A percentile compares a stretch with the other conserved stretches of the same genome.
phyloP scores from a whole-genome alignment of 2,797 vertebrate genomes.

The Cossypha dichroa region DNA sequence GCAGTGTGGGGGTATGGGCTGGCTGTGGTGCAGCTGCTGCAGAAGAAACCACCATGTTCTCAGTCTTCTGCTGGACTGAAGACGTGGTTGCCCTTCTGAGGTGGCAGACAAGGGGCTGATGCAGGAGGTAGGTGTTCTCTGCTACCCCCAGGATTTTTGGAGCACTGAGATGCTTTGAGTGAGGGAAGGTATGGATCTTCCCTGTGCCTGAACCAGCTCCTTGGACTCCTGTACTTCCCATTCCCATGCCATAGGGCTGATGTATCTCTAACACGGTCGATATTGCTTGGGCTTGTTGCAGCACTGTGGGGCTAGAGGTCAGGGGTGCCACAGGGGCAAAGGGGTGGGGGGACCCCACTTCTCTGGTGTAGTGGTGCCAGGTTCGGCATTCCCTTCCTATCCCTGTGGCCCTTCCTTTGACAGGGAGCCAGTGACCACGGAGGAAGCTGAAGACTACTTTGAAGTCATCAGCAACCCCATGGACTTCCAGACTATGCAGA shows the following conservation, averaged over 20 bases:
- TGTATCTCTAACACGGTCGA: rapidly evolving
- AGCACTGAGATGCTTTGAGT: background rate
- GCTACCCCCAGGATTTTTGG: background rate
- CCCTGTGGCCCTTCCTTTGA: background rate
- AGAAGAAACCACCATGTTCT: background rate
- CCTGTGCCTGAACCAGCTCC: background rate
- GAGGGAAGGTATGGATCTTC: background rate
- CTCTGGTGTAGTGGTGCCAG: background rate
- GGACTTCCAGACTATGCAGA: slow-evolving; percentile 96
- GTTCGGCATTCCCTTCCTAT: background rate
- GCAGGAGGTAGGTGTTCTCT: background rate
- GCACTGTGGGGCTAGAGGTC: rapidly evolving
- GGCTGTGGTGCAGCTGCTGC: background rate
- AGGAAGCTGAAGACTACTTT: slow-evolving; percentile 92
- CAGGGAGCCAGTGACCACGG: slow-evolving; percentile 92
- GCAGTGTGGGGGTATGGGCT: background rate
- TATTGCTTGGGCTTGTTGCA: background rate
- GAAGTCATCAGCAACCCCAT: slow-evolving; percentile 92
- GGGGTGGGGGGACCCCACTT: background rate
- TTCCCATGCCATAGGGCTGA: rapidly evolving
- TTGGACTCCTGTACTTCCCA: background rate
- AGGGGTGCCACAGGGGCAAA: background rate
- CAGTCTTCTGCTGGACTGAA: background rate
- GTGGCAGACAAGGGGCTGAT: background rate
- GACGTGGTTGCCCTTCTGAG: background rate